Percentiles rank a stretch among this genome's conserved stretches.
phyloP scores from a whole-genome alignment of 2,113 vertebrate species.

The Saccopteryx bilineata region DNA sequence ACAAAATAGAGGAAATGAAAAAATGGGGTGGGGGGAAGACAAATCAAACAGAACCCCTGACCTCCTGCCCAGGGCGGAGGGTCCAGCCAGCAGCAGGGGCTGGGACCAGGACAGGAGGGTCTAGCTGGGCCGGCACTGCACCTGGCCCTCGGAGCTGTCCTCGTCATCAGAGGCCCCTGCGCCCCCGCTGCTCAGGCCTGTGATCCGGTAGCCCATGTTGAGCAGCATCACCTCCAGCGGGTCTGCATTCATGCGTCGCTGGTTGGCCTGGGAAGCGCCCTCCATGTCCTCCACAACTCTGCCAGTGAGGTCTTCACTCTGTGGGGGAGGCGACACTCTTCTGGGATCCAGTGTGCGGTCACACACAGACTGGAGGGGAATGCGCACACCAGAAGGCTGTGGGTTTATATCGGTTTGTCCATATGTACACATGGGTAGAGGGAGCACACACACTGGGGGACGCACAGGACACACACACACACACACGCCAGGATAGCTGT shows the following conservation, averaged over 20 bases:
- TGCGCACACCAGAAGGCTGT: too few relatives aligned
- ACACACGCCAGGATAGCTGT: neutral
- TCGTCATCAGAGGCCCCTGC: constrained; percentile 96
- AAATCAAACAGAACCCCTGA: constrained; percentile 70
- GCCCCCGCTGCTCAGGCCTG: constrained; percentile 94
- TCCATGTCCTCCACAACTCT: constrained; percentile 99
- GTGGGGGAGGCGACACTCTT: constrained; percentile 43
- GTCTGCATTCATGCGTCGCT: constrained; percentile 98
- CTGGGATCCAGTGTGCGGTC: neutral
- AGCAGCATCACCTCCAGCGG: constrained; percentile 98
- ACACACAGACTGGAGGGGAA: neutral
- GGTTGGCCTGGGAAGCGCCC: constrained; percentile 97
- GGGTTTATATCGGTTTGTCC: neutral
- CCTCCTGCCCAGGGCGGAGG: constrained; percentile 66
- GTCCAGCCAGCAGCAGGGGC: constrained; percentile 29
- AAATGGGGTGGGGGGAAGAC: constrained; percentile 76
- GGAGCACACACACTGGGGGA: neutral
- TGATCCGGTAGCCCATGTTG: constrained; percentile 99
- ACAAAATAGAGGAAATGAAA: constrained; percentile 78
- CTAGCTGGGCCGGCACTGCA: constrained; percentile 99
- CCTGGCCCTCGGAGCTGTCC: constrained; percentile 97
- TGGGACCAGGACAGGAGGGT: constrained; percentile 56
- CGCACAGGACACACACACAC: neutral
- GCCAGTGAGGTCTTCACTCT: constrained; percentile 94
- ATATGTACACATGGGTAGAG: neutral